Base-by-base conservation (phyloP, 2,113 vertebrate species). In the Actenoides lindsayi region DNA sequence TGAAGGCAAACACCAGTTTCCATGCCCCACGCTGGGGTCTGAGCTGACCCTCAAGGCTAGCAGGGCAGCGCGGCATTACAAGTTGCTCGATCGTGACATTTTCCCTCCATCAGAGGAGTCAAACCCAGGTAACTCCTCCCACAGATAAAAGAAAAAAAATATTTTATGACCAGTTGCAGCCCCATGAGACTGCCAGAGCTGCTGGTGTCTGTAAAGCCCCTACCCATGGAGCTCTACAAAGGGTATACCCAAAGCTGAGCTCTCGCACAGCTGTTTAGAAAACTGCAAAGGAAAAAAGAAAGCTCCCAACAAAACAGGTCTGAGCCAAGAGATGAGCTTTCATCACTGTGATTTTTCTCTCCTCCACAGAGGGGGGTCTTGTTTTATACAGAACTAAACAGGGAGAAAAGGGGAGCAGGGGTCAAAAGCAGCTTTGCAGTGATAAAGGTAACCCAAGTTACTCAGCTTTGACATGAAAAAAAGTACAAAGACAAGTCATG, bases 201-300 rank as follows among this genome's bases (percentile, higher is more conserved):
- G 42, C 30, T 69, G 51, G 33, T 44, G 17, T n/a, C 53, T 42
- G 5, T 27, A 57, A 76, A 93, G 59, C 35, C 65, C 63, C 76
- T 23, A 82, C 13, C 0, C 37, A 31, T 13, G 21, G 44, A 88
- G 75, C 37, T 37, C n/a, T 44, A 4, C 6, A 5, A 0, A 64
- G 48, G 30, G 39, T 19, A 62, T 11, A 41, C 18, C 28, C 74
- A 20, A 79, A 88, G 59, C 59, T n/a, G 51, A 86, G 50, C n/a
- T 83, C 27, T 30, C 5, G 3, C 1, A 0, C 2, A 17, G 35
- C 4, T 56, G 70, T 68, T 94, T 28, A 31, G 56, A 71, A 76
- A 91, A 39, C 31, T 46, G 56, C 21, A 31, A 74, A 69, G 10
- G 5, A 19, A 35, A 74, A 59, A 18, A 78, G 50, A 21, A 77